A percentile compares a stretch with the other conserved stretches of the same genome.
phyloP scores from a whole-genome alignment of 2,888 invertebrate species.

The Sesia apiformis region DNA sequence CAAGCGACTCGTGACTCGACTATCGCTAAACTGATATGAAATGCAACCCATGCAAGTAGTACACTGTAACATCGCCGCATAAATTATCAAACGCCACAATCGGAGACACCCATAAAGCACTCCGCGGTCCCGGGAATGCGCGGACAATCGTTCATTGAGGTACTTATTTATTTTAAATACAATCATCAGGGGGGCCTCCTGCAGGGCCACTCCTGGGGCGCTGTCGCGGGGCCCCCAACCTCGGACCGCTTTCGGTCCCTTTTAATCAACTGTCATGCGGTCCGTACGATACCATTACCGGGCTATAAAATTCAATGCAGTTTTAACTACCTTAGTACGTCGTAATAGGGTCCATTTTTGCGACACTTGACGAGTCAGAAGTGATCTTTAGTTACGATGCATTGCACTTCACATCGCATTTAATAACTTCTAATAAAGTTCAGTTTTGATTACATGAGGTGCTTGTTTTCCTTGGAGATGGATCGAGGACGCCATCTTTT shows the following conservation, averaged over 20 bases:
- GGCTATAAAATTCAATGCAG: background rate
- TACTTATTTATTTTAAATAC: constrained; percentile 75
- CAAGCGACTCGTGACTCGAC: background rate
- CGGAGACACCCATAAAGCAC: constrained; percentile 46
- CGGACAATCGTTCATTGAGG: constrained; percentile 73
- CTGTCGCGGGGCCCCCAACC: constrained; percentile 72
- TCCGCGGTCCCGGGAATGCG: constrained; percentile 34
- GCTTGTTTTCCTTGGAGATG: constrained; percentile 21
- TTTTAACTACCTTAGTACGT: background rate
- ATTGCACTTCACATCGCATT: background rate
- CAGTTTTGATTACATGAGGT: constrained; percentile 16
- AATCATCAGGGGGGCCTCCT: constrained; percentile 70
- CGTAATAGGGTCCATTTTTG: background rate
- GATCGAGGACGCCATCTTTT: constrained; percentile 48
- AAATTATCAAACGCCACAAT: constrained; percentile 44
- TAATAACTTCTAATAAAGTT: background rate
- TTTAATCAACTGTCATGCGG: constrained; percentile 72
- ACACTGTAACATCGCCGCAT: constrained; percentile 13
- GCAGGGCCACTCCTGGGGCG: constrained; percentile 58
- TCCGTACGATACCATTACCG: constrained; percentile 50
- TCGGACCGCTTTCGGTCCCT: constrained; percentile 65
- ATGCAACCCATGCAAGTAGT: background rate
- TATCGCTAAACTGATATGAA: background rate
- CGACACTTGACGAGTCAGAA: background rate
- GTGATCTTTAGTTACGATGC: background rate